Conservation (phyloP, 2,797 vertebrate genomes). For the Gouania willdenowi region DNA sequence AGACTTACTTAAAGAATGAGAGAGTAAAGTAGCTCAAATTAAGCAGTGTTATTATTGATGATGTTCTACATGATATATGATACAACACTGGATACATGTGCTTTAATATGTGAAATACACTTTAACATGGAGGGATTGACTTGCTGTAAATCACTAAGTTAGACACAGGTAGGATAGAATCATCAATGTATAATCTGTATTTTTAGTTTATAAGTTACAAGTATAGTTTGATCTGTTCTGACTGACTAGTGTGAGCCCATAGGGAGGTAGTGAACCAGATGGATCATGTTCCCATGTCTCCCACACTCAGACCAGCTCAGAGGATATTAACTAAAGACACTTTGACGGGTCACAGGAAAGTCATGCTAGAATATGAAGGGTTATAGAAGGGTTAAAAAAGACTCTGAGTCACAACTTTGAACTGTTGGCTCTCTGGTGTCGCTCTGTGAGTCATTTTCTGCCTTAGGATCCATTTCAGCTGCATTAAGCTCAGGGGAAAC, state of each 20-base stretch:
- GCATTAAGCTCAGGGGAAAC: constrained; percentile 52
- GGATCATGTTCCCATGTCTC: constrained; percentile 56
- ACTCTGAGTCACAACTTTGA: constrained; percentile 53
- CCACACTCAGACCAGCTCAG: constrained; percentile 38
- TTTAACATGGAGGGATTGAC: too few species aligned
- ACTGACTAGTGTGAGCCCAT: constrained; percentile 30
- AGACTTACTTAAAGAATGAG: too few species aligned
- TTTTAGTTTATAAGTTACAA: too few species aligned
- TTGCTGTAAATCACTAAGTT: too few species aligned
- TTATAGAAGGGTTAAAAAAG: constrained; percentile 38
- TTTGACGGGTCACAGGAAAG: constrained; percentile 47
- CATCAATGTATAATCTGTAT: too few species aligned
- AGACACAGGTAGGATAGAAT: too few species aligned
- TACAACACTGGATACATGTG: too few species aligned
- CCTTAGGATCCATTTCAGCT: constrained; percentile 64
- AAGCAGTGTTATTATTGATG: too few species aligned
- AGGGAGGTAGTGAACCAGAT: constrained; percentile 11
- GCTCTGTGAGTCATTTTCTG: constrained; percentile 59
- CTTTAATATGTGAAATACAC: too few species aligned
- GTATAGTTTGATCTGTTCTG: too few species aligned
- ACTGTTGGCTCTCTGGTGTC: constrained; percentile 36
- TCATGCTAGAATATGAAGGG: constrained; percentile 38
- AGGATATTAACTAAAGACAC: constrained; percentile 40
- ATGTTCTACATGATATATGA: too few species aligned
- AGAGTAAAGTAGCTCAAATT: too few species aligned